These are phyloP conservation scores for Capricornis sumatraensis DNA, from an alignment of 2,113 vertebrate genomes.

Conservation along the genomic window DNA sequence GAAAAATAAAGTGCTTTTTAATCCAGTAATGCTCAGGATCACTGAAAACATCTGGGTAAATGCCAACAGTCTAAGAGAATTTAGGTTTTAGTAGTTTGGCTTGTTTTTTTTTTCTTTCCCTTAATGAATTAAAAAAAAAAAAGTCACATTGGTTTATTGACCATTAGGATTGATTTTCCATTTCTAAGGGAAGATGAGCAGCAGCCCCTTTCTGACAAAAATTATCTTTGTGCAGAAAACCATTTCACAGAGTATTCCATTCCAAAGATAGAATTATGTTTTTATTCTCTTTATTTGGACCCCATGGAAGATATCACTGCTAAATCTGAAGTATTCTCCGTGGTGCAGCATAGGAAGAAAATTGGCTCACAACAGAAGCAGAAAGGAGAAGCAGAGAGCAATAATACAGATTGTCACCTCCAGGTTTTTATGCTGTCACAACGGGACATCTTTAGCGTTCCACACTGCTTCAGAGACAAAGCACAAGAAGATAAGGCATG, in stretches of 20 bases:
- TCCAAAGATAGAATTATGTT: conserved; percentile 1
- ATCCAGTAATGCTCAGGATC: conserved; percentile 1
- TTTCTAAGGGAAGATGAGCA: conserved; percentile 36
- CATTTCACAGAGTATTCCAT: conserved; percentile 14
- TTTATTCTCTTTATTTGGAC: conserved; percentile 51
- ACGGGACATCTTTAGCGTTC: conserved; percentile 10
- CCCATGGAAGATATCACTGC: background rate
- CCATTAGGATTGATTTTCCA: conserved; percentile 26
- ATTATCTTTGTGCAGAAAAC: conserved; percentile 14
- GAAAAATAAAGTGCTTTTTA: background rate
- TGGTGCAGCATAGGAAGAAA: conserved; percentile 57
- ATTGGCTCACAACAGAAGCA: conserved; percentile 59
- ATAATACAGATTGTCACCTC: conserved; percentile 36
- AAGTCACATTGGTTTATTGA: background rate
- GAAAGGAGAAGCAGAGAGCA: conserved; percentile 56
- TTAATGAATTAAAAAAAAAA: background rate
- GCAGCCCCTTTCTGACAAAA: conserved; percentile 2
- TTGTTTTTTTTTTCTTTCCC: background rate
- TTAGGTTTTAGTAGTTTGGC: background rate
- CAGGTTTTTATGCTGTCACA: background rate
- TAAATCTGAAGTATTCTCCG: conserved; percentile 50
- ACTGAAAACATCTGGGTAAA: background rate
- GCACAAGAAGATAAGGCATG: background rate
- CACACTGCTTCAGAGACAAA: conserved; percentile 44
- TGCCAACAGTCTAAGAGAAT: background rate